Percentiles rank a stretch among this genome's conserved stretches.
Conservation (phyloP, 1,140 invertebrate species). For the Vanessa atalanta region DNA sequence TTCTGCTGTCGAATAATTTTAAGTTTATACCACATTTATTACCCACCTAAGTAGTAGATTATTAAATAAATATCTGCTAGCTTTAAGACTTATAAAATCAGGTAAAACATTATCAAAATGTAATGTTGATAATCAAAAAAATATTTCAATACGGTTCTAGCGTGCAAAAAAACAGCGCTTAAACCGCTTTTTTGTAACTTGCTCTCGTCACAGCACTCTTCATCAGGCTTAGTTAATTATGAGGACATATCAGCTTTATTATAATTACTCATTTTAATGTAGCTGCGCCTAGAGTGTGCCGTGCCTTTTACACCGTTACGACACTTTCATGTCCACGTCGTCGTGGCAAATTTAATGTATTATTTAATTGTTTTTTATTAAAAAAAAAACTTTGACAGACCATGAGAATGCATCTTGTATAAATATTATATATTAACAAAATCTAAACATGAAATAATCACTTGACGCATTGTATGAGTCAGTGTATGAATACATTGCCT, state of each 20-base stretch:
- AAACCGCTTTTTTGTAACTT: conserved; percentile 48
- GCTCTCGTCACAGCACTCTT: conserved; percentile 74
- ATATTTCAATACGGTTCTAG: background rate
- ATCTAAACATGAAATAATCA: no score
- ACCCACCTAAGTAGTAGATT: no score
- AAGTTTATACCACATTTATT: no score
- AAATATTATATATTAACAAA: background rate
- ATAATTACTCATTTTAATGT: conserved; percentile 81
- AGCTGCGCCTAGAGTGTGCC: conserved; percentile 67
- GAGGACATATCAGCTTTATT: conserved; percentile 79
- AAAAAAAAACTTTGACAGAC: background rate
- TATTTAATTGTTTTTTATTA: conserved; percentile 20
- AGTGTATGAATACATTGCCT: no score
- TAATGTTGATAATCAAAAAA: background rate
- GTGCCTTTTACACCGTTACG: conserved; percentile 51
- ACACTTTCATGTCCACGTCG: conserved; percentile 41
- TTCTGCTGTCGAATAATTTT: no score
- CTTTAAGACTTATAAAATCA: no score
- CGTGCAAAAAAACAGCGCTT: conserved; percentile 49
- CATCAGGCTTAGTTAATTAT: conserved; percentile 80
- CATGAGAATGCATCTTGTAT: background rate
- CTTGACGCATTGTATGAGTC: no score
- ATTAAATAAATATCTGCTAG: no score
- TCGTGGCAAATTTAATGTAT: conserved; percentile 41
- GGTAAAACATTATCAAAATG: background rate